Evolutionary conservation across 2,113 vertebrate species (phyloP).

Genomic region (Pelecanus crispus): DNA sequence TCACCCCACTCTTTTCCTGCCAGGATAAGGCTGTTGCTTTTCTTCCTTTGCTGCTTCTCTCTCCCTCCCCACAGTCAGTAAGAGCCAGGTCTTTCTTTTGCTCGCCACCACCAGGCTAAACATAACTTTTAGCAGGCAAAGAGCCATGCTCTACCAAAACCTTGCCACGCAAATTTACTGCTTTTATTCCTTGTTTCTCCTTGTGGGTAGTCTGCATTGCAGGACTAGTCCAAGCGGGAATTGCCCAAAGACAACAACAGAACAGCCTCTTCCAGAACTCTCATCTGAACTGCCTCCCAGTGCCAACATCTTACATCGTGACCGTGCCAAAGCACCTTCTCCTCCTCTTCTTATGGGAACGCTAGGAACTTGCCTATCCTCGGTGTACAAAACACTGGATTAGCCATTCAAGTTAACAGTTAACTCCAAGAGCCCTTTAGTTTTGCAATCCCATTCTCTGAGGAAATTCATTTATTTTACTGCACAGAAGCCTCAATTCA

Average conservation of each 20-base stretch:
- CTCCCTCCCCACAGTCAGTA: not conserved
- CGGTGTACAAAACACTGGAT: not conserved
- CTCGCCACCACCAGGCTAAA: not conserved
- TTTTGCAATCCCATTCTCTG: not conserved
- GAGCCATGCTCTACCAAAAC: not conserved
- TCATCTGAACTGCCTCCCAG: not conserved
- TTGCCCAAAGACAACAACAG: not conserved
- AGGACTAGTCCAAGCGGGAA: not conserved
- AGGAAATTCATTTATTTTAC: not conserved
- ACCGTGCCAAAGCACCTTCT: not conserved
- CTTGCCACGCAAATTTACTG: not conserved
- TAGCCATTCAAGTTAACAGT: slow-evolving; percentile 15
- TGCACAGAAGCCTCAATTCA: not conserved
- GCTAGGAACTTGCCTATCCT: not conserved
- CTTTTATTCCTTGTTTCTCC: not conserved
- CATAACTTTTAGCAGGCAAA: not conserved
- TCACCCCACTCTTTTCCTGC: not conserved
- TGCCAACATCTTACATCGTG: not conserved
- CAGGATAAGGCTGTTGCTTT: not conserved
- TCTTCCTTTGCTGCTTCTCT: not conserved
- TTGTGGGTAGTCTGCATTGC: not conserved
- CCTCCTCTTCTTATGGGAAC: not conserved
- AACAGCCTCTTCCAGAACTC: not conserved
- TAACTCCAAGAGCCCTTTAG: slow-evolving; percentile 1
- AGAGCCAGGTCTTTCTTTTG: not conserved